These are phyloP conservation scores for Hylaeus volcanicus DNA, from an alignment of 1,140 invertebrate species.

Conservation along the genomic window DNA sequence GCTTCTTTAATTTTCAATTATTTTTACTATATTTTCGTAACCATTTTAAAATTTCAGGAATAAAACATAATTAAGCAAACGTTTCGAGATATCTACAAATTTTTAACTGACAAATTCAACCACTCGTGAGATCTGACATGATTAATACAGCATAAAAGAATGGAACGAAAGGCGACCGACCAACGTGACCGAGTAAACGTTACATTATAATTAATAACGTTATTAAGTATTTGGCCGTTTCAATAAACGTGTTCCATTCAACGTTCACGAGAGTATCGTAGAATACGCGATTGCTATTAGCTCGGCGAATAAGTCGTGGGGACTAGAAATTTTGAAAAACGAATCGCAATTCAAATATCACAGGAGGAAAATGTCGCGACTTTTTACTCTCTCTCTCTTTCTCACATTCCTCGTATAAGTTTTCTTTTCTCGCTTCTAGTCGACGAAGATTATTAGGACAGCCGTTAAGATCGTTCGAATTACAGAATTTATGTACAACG, in stretches of 20 bases:
- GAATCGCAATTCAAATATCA: conserved; percentile 46
- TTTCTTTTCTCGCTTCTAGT: conserved; percentile 7
- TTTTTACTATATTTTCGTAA: no score
- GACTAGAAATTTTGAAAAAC: conserved; percentile 74
- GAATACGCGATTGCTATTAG: conserved; percentile 34
- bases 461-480: conserved; percentile 35
- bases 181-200: conserved; percentile 47
- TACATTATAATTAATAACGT: conserved; percentile 55
- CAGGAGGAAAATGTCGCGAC: conserved; percentile 53
- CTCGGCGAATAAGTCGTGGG: conserved; percentile 61
- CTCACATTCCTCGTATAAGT: background rate
- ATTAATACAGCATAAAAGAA: no score
- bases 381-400: conserved; percentile 9
- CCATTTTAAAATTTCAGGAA: no score
- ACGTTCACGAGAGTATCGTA: conserved; percentile 50
- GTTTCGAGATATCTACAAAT: no score
- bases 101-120: no score
- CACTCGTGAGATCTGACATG: no score
- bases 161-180: conserved; percentile 54
- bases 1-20: no score
- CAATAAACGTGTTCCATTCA: conserved; percentile 61
- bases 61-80: no score
- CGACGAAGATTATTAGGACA: conserved; percentile 30
- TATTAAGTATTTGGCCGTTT: conserved; percentile 78
- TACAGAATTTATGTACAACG: conserved; percentile 38